A percentile compares a stretch with the other conserved stretches of the same genome.
Conservation (phyloP, 2,888 invertebrate species). For the Bedellia somnulentella region DNA sequence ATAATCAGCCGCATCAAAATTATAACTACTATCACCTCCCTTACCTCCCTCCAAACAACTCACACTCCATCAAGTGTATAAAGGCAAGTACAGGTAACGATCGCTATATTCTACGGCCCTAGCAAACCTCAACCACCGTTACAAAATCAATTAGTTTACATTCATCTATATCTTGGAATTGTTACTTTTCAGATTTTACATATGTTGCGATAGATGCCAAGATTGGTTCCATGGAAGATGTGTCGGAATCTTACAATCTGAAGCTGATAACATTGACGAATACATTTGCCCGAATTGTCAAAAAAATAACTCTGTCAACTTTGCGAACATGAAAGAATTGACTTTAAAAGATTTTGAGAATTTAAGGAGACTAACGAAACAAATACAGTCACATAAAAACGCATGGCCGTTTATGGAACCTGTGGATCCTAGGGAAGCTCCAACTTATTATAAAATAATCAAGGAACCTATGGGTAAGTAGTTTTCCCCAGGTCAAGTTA, state of each 20-base stretch:
- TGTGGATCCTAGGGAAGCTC: slow-evolving; percentile 93
- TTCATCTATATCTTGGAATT: no score
- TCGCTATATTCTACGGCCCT: no score
- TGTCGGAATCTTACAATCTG: slow-evolving; percentile 91
- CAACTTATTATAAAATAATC: slow-evolving; percentile 94
- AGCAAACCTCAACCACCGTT: no score
- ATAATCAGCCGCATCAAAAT: no score
- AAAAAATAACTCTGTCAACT: slow-evolving; percentile 84
- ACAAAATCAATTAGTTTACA: no score
- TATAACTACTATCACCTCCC: no score
- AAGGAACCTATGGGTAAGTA: slow-evolving; percentile 92
- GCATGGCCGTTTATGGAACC: slow-evolving; percentile 99
- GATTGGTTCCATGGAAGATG: slow-evolving; percentile 99
- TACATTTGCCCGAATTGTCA: slow-evolving; percentile 97
- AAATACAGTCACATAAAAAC: slow-evolving; percentile 90
- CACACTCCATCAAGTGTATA: no score
- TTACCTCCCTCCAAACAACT: no score
- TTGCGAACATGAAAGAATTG: slow-evolving; percentile 86
- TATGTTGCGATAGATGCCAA: slow-evolving; percentile 97
- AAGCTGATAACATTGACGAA: slow-evolving; percentile 93
- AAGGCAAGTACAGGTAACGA: no score
- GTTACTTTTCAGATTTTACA: slow-evolving; percentile 88
- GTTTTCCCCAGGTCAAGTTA: no score
- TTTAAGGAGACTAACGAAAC: slow-evolving; percentile 83
- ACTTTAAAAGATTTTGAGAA: slow-evolving; percentile 79